Base-by-base conservation (phyloP, 2,888 invertebrate genomes). In the Malachius bipustulatus region DNA sequence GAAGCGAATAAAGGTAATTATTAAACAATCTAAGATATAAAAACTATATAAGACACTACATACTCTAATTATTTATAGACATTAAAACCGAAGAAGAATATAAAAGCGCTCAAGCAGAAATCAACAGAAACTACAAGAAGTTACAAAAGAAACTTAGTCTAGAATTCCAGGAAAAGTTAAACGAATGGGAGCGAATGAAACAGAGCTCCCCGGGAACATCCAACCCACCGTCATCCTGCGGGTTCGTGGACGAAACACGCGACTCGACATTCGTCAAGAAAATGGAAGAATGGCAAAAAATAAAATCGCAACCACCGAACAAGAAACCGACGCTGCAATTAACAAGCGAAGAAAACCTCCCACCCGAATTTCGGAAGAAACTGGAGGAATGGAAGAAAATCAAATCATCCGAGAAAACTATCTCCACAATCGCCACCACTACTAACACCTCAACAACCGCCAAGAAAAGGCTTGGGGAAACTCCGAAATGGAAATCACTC, bases 321-420 rank as follows among this genome's bases (percentile, higher is more conserved):
- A 19, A n/a, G 6, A 32, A 59, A 53, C 45, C 49, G 30, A 49
- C 40, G 31, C 46, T 51, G 40, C 63, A 52, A 49, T 49, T 65
- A 38, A 52, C 64, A 8, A 62, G 63, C 9, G 80, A 82, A 47
- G 80, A 81, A 36, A 77, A 81, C 52, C 57, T 85, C 4, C 79
- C 82, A 1, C 76, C 82, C 1, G 83, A 84, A 50, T 85, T 85
- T 54, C 73, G 78, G 32, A 83, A 83, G 58, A 89, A 88, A 56
- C 63, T 90, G 15, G 77, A 80, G 44, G 88, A 89, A 57, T 90
- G 89, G 90, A 81, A 89, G 51, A 74, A 75, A 35, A 76, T 73
- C 50, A 78, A 76, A 49, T 56, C 57, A 6, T 47, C 51, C 2
- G 41, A 44, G 4, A 55, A 52, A 41, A 55, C 48, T 37, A 37